Evolutionary conservation across 2,113 vertebrate genomes (phyloP), one percentile per base, ranked within the genome.

Genomic region (Promerops cafer): DNA sequence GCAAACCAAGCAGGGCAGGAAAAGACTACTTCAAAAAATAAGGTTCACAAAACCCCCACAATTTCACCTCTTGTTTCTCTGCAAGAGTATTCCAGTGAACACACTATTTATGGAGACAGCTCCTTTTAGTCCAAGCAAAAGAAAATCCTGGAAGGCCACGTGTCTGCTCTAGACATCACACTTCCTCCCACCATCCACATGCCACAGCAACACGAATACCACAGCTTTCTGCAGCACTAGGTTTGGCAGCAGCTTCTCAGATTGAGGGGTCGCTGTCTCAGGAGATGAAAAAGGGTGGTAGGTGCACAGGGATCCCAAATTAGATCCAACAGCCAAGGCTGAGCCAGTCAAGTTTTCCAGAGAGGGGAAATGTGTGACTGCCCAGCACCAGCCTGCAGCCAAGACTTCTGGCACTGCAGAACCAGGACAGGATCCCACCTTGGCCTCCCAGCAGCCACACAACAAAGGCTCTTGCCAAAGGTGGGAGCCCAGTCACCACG

Each of bases 401-500:
- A 54, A 49, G 33, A 22, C 30, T 44, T 70, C 26, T 4, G 4
- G 65, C 64, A 66, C 47, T 37, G 57, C 82, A 85, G 81, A 76
- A 78, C 84, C 68, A 72, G 56, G 61, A 60, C n/a, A 80, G n/a
- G n/a, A 87, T 44, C 37, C 53, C 50, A 53, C 6, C 8, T 9
- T 6, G 28, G 6, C 33, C 82, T 47, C 60, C 50, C 89, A 89
- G 64, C n/a, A 93, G 72, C 1, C 2, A 54, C 65, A 21, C 37
- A 59, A 56, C 6, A 30, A 56, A 65, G 45, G 42, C 54, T 77
- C 61, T 23, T 49, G 49, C 42, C n/a, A 24, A n/a, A 49, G 16
- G 6, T 23, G 30, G 49, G 45, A 71, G 23, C 30, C n/a, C 54
- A 56, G 63, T n/a, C 47, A 39, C 49, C 37, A 12, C 0, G 0